These are phyloP conservation scores for Gymnarchus niloticus DNA, from an alignment of 2,113 vertebrate genomes.

Conservation along the genomic window DNA sequence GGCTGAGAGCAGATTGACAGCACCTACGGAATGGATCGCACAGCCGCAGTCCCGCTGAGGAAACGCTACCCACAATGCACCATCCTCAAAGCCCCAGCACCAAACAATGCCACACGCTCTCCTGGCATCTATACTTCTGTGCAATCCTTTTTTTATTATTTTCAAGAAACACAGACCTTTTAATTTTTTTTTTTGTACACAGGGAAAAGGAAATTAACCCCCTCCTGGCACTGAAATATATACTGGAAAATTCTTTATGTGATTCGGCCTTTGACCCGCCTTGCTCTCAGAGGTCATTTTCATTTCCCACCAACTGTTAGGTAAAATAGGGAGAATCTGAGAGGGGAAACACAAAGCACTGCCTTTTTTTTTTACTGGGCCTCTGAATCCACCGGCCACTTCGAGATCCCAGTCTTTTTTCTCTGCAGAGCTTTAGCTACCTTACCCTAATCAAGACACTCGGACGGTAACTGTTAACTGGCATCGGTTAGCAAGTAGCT, in stretches of 20 bases:
- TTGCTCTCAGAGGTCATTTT: constrained; percentile 64
- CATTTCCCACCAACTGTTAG: constrained; percentile 85
- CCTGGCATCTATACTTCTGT: constrained; percentile 54
- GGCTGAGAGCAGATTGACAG: constrained; percentile 81
- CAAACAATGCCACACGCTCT: constrained; percentile 53
- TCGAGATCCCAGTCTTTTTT: background rate
- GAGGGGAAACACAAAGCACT: constrained; percentile 60
- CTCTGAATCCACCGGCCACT: background rate
- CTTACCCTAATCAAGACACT: background rate
- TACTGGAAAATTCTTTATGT: constrained; percentile 55
- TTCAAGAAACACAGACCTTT: constrained; percentile 29
- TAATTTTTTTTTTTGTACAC: constrained; percentile 17
- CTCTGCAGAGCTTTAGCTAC: background rate
- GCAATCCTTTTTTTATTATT: constrained; percentile 39
- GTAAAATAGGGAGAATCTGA: constrained; percentile 70
- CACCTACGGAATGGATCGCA: constrained; percentile 75
- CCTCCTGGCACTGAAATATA: constrained; percentile 46
- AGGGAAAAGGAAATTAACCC: constrained; percentile 14
- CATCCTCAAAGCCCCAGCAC: constrained; percentile 55
- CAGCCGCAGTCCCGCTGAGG: constrained; percentile 74
- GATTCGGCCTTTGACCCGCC: constrained; percentile 65
- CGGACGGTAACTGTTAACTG: background rate
- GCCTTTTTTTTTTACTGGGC: constrained; percentile 37
- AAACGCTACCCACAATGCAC: constrained; percentile 69
- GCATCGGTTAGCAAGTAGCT: background rate